A percentile compares a stretch with the other conserved stretches of the same genome.
phyloP scores from a whole-genome alignment of 2,888 invertebrate genomes.

The Cephus sareptanus region DNA sequence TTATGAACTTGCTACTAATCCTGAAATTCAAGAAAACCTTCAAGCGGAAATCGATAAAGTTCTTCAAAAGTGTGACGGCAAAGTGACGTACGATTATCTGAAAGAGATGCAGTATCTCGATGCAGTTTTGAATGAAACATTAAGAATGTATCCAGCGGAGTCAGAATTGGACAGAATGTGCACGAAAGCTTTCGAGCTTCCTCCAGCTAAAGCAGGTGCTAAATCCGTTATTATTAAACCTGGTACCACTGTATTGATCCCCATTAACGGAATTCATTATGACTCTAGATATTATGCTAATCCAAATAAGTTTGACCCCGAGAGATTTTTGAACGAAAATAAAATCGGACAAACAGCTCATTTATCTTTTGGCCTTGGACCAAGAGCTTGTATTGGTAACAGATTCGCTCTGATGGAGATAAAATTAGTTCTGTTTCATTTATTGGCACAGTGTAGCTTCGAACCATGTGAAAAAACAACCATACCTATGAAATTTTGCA shows the following conservation, averaged over 20 bases:
- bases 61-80: background rate
- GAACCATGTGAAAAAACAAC: slow-evolving; percentile 34
- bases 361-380: slow-evolving; percentile 58
- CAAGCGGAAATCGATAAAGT: too few species aligned
- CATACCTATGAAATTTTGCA: slow-evolving; percentile 33
- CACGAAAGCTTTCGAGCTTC: slow-evolving; percentile 52
- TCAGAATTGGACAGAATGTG: slow-evolving; percentile 52
- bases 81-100: slow-evolving; percentile 64
- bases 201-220: slow-evolving; percentile 48
- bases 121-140: slow-evolving; percentile 65
- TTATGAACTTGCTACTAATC: slow-evolving; percentile 46
- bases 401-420: slow-evolving; percentile 42
- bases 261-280: slow-evolving; percentile 56
- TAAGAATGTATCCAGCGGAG: slow-evolving; percentile 51
- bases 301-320: slow-evolving; percentile 63
- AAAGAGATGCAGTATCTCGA: slow-evolving; percentile 69
- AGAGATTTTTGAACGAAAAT: slow-evolving; percentile 58
- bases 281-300: slow-evolving; percentile 58
- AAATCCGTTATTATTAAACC: slow-evolving; percentile 51
- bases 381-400: slow-evolving; percentile 58
- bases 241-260: slow-evolving; percentile 52
- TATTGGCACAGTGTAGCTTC: slow-evolving; percentile 36
- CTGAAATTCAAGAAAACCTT: slow-evolving; percentile 37
- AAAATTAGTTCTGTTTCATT: slow-evolving; percentile 40
- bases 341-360: slow-evolving; percentile 26